phyloP scores from a whole-genome alignment of 2,888 invertebrate species.

The Halocaridina rubra region DNA sequence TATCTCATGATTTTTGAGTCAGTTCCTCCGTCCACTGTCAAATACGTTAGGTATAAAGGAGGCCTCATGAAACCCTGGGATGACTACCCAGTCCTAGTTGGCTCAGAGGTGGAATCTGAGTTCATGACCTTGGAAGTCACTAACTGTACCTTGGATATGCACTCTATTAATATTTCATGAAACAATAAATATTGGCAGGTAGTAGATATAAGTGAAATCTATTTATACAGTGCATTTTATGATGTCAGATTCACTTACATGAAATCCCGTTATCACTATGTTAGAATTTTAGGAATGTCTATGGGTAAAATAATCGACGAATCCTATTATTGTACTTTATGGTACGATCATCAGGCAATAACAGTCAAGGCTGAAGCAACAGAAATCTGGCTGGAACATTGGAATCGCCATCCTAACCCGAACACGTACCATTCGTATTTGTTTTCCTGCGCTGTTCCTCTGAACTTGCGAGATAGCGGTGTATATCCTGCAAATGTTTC shows the following conservation, averaged over 20 bases:
- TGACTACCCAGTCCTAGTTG: constrained; percentile 12
- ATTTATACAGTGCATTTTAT: constrained; percentile 60
- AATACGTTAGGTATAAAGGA: too few species aligned
- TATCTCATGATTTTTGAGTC: too few species aligned
- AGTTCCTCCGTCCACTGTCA: too few species aligned
- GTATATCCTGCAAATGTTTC: constrained; percentile 70
- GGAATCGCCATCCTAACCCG: constrained; percentile 70
- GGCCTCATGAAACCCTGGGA: too few species aligned
- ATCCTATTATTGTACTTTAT: constrained; percentile 29
- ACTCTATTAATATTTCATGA: background rate
- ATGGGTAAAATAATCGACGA: constrained; percentile 36
- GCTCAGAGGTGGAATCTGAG: constrained; percentile 41
- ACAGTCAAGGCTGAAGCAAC: constrained; percentile 23
- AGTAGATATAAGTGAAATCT: constrained; percentile 24
- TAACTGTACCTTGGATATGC: constrained; percentile 9
- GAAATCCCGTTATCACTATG: constrained; percentile 44
- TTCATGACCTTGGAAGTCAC: constrained; percentile 29
- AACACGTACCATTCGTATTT: constrained; percentile 73
- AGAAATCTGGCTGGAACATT: constrained; percentile 76
- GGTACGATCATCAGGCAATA: constrained; percentile 34
- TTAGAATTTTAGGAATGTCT: constrained; percentile 64
- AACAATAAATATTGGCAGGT: constrained; percentile 55
- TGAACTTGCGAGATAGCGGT: constrained; percentile 66
- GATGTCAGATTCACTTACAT: constrained; percentile 61
- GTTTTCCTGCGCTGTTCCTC: constrained; percentile 76